Evolutionary conservation across 2,888 invertebrate genomes (phyloP), one percentile per base, ranked within the genome.

Genomic region (Pocota personata): DNA sequence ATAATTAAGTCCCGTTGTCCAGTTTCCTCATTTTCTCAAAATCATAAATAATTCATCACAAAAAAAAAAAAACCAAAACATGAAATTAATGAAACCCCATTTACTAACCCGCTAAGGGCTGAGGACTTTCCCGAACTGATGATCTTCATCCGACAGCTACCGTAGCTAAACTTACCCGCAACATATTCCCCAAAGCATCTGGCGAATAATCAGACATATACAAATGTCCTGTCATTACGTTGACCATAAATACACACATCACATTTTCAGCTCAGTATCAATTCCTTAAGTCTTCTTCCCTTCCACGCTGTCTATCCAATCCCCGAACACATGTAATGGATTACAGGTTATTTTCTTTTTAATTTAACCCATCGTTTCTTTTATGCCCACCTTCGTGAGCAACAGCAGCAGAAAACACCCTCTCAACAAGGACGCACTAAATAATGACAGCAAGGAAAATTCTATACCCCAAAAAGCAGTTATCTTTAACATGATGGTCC

Each of bases 311-410:
- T 14, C 24, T 10, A 2, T 2, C 52, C 66, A 32, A 64, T 58
- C 40, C 64, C 57, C 10, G 16, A 64, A 69, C 87, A 83, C 84
- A 88, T 86, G 87, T 89, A 88, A 90, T 89, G 88, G 89, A 89
- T 90, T 89, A 89, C 88, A 82, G 89, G 88, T 88, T 88, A 89
- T 89, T 89, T 89, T 88, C 89, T 87, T 88, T 89, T 89, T 89
- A 90, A 90, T 89, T 89, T 89, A 88, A 88, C 79, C 88, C 89
- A 89, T 90, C 89, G 89, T 87, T 90, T 87, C 84, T 21, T 64
- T 48, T 24, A 66, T 6, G 14, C 19, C 21, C 46, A 24, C 27
- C 57, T 71, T 43, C 46, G 8, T 19, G 32, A 21, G 14, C 35
- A 27, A 5, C 21, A 27, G 35, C 30, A 21, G 4, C 12, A 14